Evolutionary conservation across 2,113 vertebrate genomes (phyloP).

Genomic region (Poeciliopsis retropinna): DNA sequence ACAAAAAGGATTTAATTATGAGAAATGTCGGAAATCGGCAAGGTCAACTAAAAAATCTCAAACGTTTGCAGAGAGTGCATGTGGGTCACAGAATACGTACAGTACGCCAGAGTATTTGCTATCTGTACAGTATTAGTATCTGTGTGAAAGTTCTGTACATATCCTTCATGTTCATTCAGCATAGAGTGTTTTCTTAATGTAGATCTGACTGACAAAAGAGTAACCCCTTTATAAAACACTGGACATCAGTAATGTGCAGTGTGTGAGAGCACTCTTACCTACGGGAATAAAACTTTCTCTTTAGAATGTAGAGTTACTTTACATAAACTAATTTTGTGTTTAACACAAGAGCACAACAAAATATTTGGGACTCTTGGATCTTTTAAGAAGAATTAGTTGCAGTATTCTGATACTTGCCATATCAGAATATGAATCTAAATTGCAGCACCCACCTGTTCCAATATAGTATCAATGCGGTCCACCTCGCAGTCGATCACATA

Average conservation of each 20-base stretch:
- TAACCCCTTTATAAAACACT: no score
- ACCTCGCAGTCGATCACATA: conserved; percentile 98
- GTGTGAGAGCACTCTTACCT: no score
- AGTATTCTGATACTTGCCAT: neutral
- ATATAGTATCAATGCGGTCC: conserved; percentile 94
- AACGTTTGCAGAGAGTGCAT: neutral
- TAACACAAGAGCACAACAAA: neutral
- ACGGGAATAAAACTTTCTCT: neutral
- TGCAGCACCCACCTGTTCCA: conserved; percentile 89
- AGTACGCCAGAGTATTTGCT: no score
- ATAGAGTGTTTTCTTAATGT: neutral
- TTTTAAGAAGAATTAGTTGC: neutral
- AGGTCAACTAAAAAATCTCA: neutral
- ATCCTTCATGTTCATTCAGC: neutral
- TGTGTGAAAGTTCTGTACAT: neutral
- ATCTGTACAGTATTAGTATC: no score
- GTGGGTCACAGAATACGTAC: no score
- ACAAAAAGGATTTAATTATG: no score
- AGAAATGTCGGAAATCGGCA: no score
- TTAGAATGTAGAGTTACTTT: neutral
- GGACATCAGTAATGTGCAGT: neutral
- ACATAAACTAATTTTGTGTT: neutral
- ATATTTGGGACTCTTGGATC: neutral
- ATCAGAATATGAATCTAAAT: neutral
- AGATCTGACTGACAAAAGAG: no score